Percentiles rank a stretch among this genome's conserved stretches.
Evolutionary conservation across 2,888 invertebrate species (phyloP).

Genomic region (Hylaea fasciaria): DNA sequence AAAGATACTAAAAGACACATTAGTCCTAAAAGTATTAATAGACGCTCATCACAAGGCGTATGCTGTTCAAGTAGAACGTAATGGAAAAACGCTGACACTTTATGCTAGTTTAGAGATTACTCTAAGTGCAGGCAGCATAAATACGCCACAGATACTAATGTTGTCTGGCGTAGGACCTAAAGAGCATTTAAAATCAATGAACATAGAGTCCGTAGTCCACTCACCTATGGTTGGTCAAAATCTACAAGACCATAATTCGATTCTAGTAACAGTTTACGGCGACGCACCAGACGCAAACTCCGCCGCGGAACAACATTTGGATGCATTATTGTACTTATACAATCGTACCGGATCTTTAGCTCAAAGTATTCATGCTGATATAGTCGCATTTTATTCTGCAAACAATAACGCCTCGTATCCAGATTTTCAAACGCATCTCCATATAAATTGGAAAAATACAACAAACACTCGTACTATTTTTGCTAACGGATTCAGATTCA

Average conservation of each 20-base stretch:
- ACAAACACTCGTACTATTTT: not conserved
- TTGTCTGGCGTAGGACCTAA: slow-evolving; percentile 81
- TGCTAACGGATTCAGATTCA: slow-evolving; percentile 54
- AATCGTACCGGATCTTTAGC: slow-evolving; percentile 80
- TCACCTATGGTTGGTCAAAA: slow-evolving; percentile 79
- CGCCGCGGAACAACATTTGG: slow-evolving; percentile 53
- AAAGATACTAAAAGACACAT: slow-evolving; percentile 72
- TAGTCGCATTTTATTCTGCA: slow-evolving; percentile 53
- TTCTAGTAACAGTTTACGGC: slow-evolving; percentile 60
- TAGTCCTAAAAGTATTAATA: slow-evolving; percentile 79
- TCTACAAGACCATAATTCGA: slow-evolving; percentile 79
- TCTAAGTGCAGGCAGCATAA: slow-evolving; percentile 75
- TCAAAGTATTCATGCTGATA: slow-evolving; percentile 83
- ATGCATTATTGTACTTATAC: slow-evolving; percentile 75
- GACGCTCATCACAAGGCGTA: slow-evolving; percentile 66
- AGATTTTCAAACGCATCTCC: slow-evolving; percentile 59
- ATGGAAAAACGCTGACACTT: slow-evolving; percentile 40
- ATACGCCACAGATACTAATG: slow-evolving; percentile 80
- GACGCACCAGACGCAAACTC: slow-evolving; percentile 53
- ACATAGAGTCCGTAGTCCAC: slow-evolving; percentile 66
- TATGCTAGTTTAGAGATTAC: slow-evolving; percentile 74
- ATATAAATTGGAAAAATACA: slow-evolving; percentile 58
- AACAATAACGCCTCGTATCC: slow-evolving; percentile 58
- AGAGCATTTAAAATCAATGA: slow-evolving; percentile 61
- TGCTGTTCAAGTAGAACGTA: slow-evolving; percentile 66